Evolutionary conservation across 2,113 vertebrate genomes (phyloP), one percentile per base, ranked within the genome.

Genomic region (Lepus timidus): DNA sequence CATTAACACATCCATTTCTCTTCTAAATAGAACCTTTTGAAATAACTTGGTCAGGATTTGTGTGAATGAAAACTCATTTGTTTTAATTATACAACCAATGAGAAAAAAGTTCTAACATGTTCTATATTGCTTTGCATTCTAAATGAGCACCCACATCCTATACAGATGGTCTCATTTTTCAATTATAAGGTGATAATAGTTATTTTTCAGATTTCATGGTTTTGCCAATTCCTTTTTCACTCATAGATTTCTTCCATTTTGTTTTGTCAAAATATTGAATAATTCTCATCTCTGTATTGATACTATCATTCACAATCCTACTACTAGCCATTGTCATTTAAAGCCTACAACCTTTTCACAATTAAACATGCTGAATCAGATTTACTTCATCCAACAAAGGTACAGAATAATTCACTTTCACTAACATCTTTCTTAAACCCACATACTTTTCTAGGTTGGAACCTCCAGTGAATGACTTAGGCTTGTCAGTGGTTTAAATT

Each of bases 41-140:
- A 97, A 96, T 96, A 95, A 95, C 82, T 49, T 95, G 86, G n/a
- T 71, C 62, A 92, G 88, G 71, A 94, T 97, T 86, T 89, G 88
- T 95, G 88, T 94, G 94, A 95, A 94, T 73, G 80, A 44, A 95
- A 96, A 88, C n/a, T 76, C 79, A 81, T 95, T 94, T 95, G 61
- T 93, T 96, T 97, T 96, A 93, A 96, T 95, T 96, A 93, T 27
- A 95, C 33, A 68, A 36, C 70, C 22, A 2, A 31, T 44, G 91
- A 90, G 74, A 90, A 75, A 90, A 67, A 93, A 86, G 93, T 92
- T 88, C 82, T 75, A 88, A 88, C 73, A 64, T 91, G 95, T 86
- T 90, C 58, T 70, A 27, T 67, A 92, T 86, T 90, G 80, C 58
- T 93, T 95, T 74, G 67, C 68, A 91, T 95, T 89, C 67, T 94